Conservation (phyloP, 30 jellyfish, hydroid and myxozoan species). For the Hydractinia echinata region DNA sequence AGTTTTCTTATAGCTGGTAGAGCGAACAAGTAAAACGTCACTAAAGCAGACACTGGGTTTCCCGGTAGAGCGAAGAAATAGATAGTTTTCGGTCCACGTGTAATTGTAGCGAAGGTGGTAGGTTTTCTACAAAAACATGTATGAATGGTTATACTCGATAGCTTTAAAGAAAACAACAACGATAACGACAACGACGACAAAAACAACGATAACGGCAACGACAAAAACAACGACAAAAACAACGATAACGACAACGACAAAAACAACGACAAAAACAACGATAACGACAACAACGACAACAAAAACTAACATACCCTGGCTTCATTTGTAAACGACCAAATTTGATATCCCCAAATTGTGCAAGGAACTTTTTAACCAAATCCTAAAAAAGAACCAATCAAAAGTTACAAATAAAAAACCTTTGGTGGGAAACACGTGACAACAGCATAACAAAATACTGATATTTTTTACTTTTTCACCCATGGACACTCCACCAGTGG, state of each 20-base stretch:
- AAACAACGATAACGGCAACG: too few relatives aligned
- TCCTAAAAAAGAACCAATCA: conserved; percentile 3
- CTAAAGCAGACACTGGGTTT: conserved; percentile 95
- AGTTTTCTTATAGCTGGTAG: conserved; percentile 79
- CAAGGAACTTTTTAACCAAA: conserved; percentile 27
- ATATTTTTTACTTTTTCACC: conserved; percentile 81
- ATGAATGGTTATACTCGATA: background rate
- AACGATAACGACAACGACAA: too few relatives aligned
- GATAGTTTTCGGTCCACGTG: conserved; percentile 58
- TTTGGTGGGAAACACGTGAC: background rate
- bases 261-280: too few relatives aligned
- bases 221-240: too few relatives aligned
- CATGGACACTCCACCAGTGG: conserved; percentile 99
- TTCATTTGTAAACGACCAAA: conserved; percentile 92
- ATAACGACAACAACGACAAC: too few relatives aligned
- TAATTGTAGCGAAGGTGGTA: conserved; percentile 88
- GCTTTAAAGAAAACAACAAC: too few relatives aligned
- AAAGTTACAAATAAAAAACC: background rate
- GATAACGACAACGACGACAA: too few relatives aligned
- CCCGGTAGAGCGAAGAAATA: conserved; percentile 92
- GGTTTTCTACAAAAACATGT: conserved; percentile 59
- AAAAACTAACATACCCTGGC: conserved; percentile 63
- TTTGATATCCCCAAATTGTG: conserved; percentile 41
- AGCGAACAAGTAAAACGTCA: conserved; percentile 81
- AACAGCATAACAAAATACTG: background rate